phyloP scores from a whole-genome alignment of 1,140 invertebrate genomes.

The Drosophila arizonae region DNA sequence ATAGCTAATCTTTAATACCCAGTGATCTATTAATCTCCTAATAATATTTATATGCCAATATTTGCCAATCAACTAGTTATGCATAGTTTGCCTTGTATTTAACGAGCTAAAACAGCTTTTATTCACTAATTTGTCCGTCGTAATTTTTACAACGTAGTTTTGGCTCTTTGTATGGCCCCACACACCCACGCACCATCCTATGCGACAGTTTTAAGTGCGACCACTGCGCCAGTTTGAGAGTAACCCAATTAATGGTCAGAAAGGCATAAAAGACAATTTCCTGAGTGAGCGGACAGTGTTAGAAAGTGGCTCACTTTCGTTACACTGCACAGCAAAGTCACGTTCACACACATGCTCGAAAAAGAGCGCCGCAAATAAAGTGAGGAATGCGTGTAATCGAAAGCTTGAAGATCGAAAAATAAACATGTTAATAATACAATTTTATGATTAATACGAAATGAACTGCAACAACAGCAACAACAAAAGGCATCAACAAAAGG shows the following conservation, averaged over 20 bases:
- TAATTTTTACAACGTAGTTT: conserved; percentile 26
- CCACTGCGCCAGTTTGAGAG: conserved; percentile 20
- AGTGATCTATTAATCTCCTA: no score
- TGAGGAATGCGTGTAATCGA: conserved; percentile 74
- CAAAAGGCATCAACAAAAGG: conserved; percentile 23
- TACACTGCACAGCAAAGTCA: conserved; percentile 68
- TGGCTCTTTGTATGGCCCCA: neutral
- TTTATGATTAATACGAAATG: conserved; percentile 79
- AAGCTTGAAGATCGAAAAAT: conserved; percentile 78
- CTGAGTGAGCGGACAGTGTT: conserved; percentile 47
- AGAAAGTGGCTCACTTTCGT: conserved; percentile 75
- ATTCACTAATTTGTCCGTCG: conserved; percentile 1
- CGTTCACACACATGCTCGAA: conserved; percentile 39
- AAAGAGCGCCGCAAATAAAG: conserved; percentile 29
- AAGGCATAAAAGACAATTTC: conserved; percentile 59
- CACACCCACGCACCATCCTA: conserved; percentile 10
- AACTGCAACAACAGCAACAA: conserved; percentile 52
- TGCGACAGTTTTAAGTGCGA: conserved; percentile 37
- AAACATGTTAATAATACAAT: conserved; percentile 81
- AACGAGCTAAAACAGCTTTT: neutral
- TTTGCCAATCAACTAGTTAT: neutral
- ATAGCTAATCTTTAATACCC: no score
- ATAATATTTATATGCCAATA: no score
- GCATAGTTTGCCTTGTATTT: neutral
- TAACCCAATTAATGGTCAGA: conserved; percentile 35